Evolutionary conservation across 2,797 vertebrate species (phyloP).

Genomic region (Taeniopygia guttata): DNA sequence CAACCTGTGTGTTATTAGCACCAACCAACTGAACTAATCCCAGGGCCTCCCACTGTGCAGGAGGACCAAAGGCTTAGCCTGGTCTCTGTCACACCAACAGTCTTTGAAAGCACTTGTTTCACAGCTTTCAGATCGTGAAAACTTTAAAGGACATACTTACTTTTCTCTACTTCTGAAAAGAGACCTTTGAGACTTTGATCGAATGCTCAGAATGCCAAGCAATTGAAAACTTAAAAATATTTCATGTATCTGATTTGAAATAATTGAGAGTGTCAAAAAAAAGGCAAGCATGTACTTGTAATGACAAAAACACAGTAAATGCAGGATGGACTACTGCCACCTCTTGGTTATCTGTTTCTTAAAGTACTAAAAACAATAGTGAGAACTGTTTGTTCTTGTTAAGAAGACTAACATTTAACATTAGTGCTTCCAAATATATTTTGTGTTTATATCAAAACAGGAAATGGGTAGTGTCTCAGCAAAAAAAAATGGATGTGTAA

Average conservation of each 20-base stretch:
- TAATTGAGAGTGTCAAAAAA: neutral
- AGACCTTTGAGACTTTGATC: neutral
- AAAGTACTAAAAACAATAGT: neutral
- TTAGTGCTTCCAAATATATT: neutral
- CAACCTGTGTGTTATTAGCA: neutral
- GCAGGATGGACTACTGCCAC: slow-evolving; percentile 32
- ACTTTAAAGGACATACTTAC: neutral
- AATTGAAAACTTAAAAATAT: neutral
- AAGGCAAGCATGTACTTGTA: neutral
- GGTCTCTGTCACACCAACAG: neutral
- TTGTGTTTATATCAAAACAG: neutral
- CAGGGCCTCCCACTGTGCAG: neutral
- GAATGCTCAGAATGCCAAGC: neutral
- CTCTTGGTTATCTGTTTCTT: neutral
- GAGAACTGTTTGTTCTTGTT: neutral
- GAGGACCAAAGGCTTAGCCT: neutral
- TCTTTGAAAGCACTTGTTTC: neutral
- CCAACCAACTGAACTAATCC: neutral
- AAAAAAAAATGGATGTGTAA: neutral
- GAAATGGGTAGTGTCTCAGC: neutral
- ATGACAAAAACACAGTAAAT: neutral
- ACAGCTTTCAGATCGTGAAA: neutral
- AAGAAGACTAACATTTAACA: neutral
- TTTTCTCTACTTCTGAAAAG: neutral
- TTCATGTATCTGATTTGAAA: neutral